Evolutionary conservation across 2,113 vertebrate genomes (phyloP).

Genomic region (Cnemophilus loriae): DNA sequence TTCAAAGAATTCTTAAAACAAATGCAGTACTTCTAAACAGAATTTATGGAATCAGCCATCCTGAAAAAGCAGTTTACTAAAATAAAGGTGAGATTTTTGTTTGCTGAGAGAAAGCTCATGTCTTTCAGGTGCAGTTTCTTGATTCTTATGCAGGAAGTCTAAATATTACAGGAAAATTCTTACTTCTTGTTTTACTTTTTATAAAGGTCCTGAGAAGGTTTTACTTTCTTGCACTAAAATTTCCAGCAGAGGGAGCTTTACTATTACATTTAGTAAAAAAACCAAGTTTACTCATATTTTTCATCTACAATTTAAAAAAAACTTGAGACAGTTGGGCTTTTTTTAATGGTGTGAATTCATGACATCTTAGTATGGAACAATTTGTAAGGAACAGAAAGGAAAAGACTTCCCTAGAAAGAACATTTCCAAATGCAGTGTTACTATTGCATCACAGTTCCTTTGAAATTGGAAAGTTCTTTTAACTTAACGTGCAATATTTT

Average conservation of each 20-base stretch:
- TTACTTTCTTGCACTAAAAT: background rate
- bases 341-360: background rate
- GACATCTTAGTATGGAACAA: background rate
- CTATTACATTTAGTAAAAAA: background rate
- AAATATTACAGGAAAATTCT: background rate
- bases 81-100: background rate
- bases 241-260: conserved; percentile 60
- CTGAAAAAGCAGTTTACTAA: background rate
- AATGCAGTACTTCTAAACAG: background rate
- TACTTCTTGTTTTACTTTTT: background rate
- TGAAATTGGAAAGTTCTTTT: background rate
- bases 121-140: background rate
- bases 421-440: background rate
- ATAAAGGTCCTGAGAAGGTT: accelerated
- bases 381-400: background rate
- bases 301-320: background rate
- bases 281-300: background rate
- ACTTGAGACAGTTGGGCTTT: background rate
- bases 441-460: background rate
- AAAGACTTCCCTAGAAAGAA: background rate
- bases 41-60: background rate
- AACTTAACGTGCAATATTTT: background rate
- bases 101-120: background rate
- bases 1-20: background rate
- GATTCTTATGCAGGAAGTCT: background rate